These are phyloP conservation scores for Recurvirostra avosetta DNA, from an alignment of 2,113 vertebrate genomes.

Conservation along the genomic window DNA sequence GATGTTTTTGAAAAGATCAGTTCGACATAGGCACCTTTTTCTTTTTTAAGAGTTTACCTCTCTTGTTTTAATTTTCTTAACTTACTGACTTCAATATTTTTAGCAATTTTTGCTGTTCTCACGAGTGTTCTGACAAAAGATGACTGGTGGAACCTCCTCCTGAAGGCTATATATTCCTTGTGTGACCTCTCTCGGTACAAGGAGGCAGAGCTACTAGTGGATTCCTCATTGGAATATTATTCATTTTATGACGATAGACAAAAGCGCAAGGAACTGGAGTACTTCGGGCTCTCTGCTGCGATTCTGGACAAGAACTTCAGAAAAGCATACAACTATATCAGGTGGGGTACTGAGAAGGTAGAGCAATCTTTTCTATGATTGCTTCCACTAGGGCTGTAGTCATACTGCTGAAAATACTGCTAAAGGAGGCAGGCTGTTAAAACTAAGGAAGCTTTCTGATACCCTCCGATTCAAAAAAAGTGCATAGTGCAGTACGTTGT, in stretches of 20 bases:
- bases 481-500: too few species aligned
- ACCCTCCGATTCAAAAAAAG: neutral
- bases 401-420: neutral
- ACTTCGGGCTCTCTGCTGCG: constrained; percentile 91
- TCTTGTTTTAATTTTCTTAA: neutral
- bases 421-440: neutral
- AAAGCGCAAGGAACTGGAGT: constrained; percentile 92
- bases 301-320: constrained; percentile 92
- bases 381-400: neutral
- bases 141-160: constrained; percentile 95
- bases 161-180: constrained; percentile 85
- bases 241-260: constrained; percentile 94
- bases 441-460: neutral
- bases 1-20: neutral
- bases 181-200: constrained; percentile 85
- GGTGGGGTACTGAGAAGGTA: constrained; percentile 67
- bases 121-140: constrained; percentile 91
- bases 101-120: constrained; percentile 80
- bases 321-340: constrained; percentile 96
- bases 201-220: constrained; percentile 92
- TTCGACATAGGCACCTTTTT: neutral
- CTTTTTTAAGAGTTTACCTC: neutral
- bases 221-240: constrained; percentile 94
- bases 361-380: neutral
- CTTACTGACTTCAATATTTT: neutral